phyloP scores from a whole-genome alignment of 1,140 invertebrate genomes.

The fruit fly (Drosophila melanogaster) region DNA sequence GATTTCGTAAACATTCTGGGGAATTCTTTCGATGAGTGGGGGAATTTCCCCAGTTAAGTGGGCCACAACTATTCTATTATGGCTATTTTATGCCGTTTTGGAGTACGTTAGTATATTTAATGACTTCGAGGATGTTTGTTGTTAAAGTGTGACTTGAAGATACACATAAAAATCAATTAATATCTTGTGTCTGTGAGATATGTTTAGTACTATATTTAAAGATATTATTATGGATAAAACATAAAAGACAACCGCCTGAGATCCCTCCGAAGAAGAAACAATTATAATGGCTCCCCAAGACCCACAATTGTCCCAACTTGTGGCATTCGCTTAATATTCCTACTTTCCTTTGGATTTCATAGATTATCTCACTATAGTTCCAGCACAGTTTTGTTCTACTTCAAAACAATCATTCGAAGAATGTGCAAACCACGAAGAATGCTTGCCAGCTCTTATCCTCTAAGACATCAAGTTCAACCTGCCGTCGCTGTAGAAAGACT shows the following conservation, averaged over 20 bases:
- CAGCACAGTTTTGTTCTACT: slow-evolving; percentile 43
- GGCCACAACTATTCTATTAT: slow-evolving; percentile 13
- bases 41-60: slow-evolving; percentile 37
- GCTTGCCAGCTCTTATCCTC: slow-evolving; percentile 40
- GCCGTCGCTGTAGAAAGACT: slow-evolving; percentile 6
- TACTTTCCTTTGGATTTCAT: slow-evolving; percentile 24
- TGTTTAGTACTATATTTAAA: neutral
- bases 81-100: slow-evolving; percentile 3
- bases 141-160: too few relatives aligned
- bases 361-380: slow-evolving; percentile 43
- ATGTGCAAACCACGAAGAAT: slow-evolving; percentile 39
- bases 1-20: slow-evolving; percentile 57
- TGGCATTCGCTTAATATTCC: slow-evolving; percentile 24
- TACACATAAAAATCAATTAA: too few relatives aligned
- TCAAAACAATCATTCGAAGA: slow-evolving; percentile 32
- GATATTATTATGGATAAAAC: neutral
- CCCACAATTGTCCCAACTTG: slow-evolving; percentile 28
- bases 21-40: slow-evolving; percentile 36
- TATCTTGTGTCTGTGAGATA: too few relatives aligned
- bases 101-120: neutral
- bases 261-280: slow-evolving; percentile 13
- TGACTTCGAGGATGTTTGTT: neutral
- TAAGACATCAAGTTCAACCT: slow-evolving; percentile 41
- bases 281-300: slow-evolving; percentile 8
- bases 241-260: slow-evolving; percentile 19